These are phyloP conservation scores for Caenorhabditis wallacei DNA, from an alignment of 2,888 invertebrate genomes.

Conservation along the genomic window DNA sequence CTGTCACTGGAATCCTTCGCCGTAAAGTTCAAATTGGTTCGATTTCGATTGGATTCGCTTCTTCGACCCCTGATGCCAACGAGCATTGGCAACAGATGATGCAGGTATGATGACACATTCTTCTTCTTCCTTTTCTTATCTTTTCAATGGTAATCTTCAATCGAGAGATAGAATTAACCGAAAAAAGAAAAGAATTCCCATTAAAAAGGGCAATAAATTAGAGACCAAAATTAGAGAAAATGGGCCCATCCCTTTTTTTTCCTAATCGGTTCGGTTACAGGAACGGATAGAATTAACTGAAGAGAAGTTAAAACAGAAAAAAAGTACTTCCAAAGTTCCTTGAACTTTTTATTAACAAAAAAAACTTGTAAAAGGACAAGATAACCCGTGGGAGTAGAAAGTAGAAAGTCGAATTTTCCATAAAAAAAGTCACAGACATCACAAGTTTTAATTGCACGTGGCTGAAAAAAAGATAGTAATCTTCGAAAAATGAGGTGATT, in stretches of 20 bases:
- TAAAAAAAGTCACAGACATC: constrained; percentile 27
- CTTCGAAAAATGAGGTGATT: constrained; percentile 25
- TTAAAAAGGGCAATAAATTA: constrained; percentile 21
- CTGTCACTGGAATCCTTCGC: constrained; percentile 74
- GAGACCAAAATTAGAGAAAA: not conserved
- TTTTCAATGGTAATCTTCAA: not conserved
- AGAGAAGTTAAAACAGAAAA: not conserved
- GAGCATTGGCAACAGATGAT: constrained; percentile 81
- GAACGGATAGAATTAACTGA: no score
- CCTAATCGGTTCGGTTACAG: constrained; percentile 21
- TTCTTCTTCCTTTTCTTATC: constrained; percentile 9
- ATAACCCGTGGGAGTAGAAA: constrained; percentile 11
- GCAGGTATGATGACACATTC: constrained; percentile 66
- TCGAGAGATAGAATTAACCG: constrained; percentile 7
- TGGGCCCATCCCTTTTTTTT: constrained; percentile 44
- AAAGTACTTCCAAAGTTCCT: constrained; percentile 17
- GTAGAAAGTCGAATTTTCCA: constrained; percentile 26
- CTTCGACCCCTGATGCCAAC: constrained; percentile 75
- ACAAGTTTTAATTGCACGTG: constrained; percentile 44
- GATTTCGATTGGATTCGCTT: constrained; percentile 74
- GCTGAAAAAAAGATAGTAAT: constrained; percentile 7
- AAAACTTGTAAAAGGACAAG: constrained; percentile 19
- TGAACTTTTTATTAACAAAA: constrained; percentile 17
- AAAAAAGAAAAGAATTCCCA: constrained; percentile 17
- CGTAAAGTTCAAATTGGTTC: constrained; percentile 76